Conservation (phyloP, 2,797 vertebrate genomes). For the Pseudomugil tenellus region DNA sequence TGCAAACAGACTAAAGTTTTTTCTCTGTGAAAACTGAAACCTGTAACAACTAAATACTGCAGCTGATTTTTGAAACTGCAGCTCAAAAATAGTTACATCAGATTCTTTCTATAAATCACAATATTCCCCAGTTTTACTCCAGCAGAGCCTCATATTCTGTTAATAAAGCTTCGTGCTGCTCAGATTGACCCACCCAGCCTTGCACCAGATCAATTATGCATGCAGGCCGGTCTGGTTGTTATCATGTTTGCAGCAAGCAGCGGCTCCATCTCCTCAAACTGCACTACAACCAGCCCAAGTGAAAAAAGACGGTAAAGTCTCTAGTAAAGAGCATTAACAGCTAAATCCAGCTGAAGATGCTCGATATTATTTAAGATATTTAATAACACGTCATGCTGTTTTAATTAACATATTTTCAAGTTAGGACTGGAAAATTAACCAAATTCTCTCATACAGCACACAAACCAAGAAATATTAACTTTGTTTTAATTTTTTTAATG, state of each 20-base stretch:
- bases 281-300: neutral
- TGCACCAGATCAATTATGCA: conserved; percentile 36
- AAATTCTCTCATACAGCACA: no score
- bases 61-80: conserved; percentile 8
- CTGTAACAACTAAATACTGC: no score
- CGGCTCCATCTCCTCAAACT: neutral
- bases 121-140: neutral
- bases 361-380: no score
- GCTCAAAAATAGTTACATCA: conserved; percentile 7
- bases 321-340: no score
- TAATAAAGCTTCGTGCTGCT: neutral
- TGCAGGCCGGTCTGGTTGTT: conserved; percentile 6
- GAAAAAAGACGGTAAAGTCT: no score
- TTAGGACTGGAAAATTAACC: no score
- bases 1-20: conserved; percentile 14
- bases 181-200: neutral
- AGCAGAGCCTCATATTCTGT: conserved; percentile 12
- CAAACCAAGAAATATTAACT: no score
- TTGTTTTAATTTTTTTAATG: no score
- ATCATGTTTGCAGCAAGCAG: conserved; percentile 16
- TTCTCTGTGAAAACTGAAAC: neutral
- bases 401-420: no score
- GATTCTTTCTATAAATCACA: neutral
- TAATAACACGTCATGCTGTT: no score
- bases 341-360: no score